phyloP scores from a whole-genome alignment of 1,140 invertebrate species.

The Trichonephila inaurata region DNA sequence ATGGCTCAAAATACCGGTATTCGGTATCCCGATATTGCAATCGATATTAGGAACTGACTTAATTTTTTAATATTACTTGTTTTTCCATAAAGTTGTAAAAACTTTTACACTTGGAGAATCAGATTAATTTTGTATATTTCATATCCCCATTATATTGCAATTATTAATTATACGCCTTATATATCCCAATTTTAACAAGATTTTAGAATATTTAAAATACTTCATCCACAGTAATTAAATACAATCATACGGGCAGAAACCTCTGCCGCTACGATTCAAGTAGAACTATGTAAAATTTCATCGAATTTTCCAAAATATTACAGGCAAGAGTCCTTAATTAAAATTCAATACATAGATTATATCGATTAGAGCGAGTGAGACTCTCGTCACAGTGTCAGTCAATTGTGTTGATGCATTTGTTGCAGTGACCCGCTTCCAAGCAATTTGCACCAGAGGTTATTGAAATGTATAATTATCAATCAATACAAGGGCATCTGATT shows the following conservation, averaged over 20 bases:
- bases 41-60: no score
- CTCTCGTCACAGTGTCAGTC: not conserved
- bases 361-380: not conserved
- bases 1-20: no score
- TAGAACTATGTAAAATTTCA: not conserved
- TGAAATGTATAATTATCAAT: constrained; percentile 5
- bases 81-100: no score
- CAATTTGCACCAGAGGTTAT: constrained; percentile 21
- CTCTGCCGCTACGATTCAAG: not conserved
- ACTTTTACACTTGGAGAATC: no score
- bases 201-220: not conserved
- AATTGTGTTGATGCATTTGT: not conserved
- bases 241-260: not conserved
- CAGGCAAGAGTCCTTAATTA: not conserved
- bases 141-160: no score
- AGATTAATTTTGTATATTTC: no score
- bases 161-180: no score
- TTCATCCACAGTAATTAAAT: not conserved
- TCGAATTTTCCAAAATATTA: not conserved
- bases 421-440: not conserved
- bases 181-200: not conserved
- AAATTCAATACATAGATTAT: not conserved
- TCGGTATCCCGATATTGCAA: no score
- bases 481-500: not conserved
- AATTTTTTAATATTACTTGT: no score